Percentiles rank a stretch among this genome's conserved stretches.
Evolutionary conservation across 2,888 invertebrate genomes (phyloP).

Genomic region (Chrysolina americana): DNA sequence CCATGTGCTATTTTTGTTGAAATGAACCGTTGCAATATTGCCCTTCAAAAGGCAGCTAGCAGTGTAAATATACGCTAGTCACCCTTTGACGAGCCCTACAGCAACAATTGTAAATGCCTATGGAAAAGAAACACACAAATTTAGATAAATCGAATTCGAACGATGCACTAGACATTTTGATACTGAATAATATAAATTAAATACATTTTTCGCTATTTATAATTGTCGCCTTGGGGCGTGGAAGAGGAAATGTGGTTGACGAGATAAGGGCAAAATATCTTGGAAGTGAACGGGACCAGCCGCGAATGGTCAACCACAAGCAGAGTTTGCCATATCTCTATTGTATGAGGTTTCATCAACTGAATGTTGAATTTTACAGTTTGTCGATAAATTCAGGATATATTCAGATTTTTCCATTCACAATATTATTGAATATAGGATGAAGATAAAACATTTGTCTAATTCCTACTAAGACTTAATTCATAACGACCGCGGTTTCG

Average conservation of each 20-base stretch:
- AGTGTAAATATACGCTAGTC: constrained; percentile 66
- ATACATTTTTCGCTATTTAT: constrained; percentile 46
- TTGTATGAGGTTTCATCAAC: constrained; percentile 6
- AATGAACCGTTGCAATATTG: constrained; percentile 66
- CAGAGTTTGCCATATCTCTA: constrained; percentile 6
- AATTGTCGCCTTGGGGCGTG: constrained; percentile 46
- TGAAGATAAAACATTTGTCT: too few relatives aligned
- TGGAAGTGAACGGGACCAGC: constrained; percentile 27
- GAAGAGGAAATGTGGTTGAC: constrained; percentile 49
- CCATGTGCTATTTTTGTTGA: constrained; percentile 7
- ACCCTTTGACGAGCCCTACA: constrained; percentile 72
- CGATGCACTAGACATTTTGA: constrained; percentile 15
- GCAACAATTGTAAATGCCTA: constrained; percentile 52
- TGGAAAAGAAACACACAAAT: not conserved
- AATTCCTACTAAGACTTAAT: too few relatives aligned
- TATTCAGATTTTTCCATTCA: too few relatives aligned
- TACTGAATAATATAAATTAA: constrained; percentile 28
- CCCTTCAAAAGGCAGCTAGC: constrained; percentile 74
- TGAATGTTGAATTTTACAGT: constrained; percentile 26
- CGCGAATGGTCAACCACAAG: constrained; percentile 36
- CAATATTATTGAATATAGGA: too few relatives aligned
- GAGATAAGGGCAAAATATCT: constrained; percentile 50
- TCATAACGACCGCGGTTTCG: too few relatives aligned
- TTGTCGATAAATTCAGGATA: not conserved
- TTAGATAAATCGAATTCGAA: not conserved